A percentile compares a stretch with the other conserved stretches of the same genome.
These are phyloP conservation scores for Hassar affinis DNA, from an alignment of 2,113 vertebrate genomes.

Conservation along the genomic window DNA sequence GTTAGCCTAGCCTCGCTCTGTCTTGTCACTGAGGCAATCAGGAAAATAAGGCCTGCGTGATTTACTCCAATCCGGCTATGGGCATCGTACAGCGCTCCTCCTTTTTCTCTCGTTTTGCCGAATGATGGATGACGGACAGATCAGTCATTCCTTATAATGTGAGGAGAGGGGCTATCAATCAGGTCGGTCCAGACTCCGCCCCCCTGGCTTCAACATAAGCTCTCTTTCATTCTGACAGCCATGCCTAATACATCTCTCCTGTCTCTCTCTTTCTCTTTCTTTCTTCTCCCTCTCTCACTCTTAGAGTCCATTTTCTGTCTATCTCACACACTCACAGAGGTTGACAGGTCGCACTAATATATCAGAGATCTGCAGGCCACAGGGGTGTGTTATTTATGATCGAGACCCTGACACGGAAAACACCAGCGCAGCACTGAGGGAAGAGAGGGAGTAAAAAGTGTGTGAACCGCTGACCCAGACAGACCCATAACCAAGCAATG, in stretches of 20 bases:
- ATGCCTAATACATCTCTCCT: slow-evolving; percentile 47
- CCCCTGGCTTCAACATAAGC: slow-evolving; percentile 52
- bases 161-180: slow-evolving; percentile 50
- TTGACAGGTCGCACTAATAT: slow-evolving; percentile 50
- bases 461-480: slow-evolving; percentile 18
- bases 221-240: slow-evolving; percentile 56
- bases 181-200: slow-evolving; percentile 43
- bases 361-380: slow-evolving; percentile 51
- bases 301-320: slow-evolving; percentile 14
- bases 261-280: slow-evolving; percentile 27
- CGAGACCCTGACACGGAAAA: slow-evolving; percentile 47
- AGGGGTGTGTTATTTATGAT: slow-evolving; percentile 56
- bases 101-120: slow-evolving; percentile 51
- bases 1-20: slow-evolving; percentile 36
- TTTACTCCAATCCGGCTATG: slow-evolving; percentile 43
- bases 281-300: slow-evolving; percentile 1
- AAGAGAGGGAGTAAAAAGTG: slow-evolving; percentile 23
- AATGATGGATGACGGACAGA: slow-evolving; percentile 54
- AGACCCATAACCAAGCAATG: background rate
- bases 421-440: slow-evolving; percentile 35
- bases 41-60: slow-evolving; percentile 51
- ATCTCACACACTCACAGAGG: slow-evolving; percentile 34
- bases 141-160: slow-evolving; percentile 56
- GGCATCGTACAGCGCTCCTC: slow-evolving; percentile 6
- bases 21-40: slow-evolving; percentile 57